A percentile compares a stretch with the other conserved stretches of the same genome.
Evolutionary conservation across 2,888 invertebrate genomes (phyloP).

Genomic region (Ectropis crepuscularia): DNA sequence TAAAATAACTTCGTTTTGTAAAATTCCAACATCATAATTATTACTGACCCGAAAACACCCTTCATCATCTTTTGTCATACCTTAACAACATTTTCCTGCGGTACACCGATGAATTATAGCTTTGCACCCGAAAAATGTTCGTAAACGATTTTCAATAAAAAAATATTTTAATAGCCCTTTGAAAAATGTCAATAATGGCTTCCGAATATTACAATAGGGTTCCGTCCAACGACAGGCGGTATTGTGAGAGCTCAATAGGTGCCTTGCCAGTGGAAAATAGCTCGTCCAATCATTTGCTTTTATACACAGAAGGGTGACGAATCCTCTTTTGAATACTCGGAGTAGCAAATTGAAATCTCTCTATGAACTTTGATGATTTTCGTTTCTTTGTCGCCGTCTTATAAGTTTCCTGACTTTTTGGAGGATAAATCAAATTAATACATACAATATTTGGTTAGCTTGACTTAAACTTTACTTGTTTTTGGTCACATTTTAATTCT

Average conservation of each 20-base stretch:
- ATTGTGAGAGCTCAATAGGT: constrained; percentile 74
- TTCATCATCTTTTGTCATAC: constrained; percentile 43
- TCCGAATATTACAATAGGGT: constrained; percentile 77
- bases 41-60: constrained; percentile 35
- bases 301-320: constrained; percentile 67
- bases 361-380: constrained; percentile 41
- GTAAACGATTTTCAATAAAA: constrained; percentile 72
- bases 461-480: too few relatives aligned
- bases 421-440: too few relatives aligned
- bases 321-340: constrained; percentile 60
- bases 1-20: too few relatives aligned
- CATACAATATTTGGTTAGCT: too few relatives aligned
- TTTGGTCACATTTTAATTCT: too few relatives aligned
- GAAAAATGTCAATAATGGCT: constrained; percentile 81
- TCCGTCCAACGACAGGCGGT: constrained; percentile 73
- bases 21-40: constrained; percentile 19
- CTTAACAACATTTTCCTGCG: constrained; percentile 47
- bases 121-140: constrained; percentile 53
- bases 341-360: constrained; percentile 63
- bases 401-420: background rate
- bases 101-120: constrained; percentile 56
- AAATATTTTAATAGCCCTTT: constrained; percentile 77
- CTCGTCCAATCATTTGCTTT: constrained; percentile 71
- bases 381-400: background rate
- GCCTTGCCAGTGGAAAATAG: constrained; percentile 74